Conservation (phyloP, 2,888 invertebrate genomes). For the Suillia variegata region DNA sequence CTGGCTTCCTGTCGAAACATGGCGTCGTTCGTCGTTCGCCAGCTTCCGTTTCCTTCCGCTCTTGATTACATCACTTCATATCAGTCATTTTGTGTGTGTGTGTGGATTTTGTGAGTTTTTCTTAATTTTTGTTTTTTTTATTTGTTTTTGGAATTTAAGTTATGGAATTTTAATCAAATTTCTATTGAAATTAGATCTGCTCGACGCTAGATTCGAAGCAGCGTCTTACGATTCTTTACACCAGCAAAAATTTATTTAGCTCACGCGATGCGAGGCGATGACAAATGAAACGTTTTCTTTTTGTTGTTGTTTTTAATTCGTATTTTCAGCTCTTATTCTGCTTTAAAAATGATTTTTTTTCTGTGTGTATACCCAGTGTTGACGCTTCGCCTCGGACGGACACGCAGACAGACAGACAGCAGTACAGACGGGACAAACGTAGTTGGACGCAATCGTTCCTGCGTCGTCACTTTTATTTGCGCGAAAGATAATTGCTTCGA, state of each 20-base stretch:
- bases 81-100: neutral
- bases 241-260: neutral
- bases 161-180: slow-evolving; percentile 16
- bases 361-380: neutral
- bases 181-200: neutral
- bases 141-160: neutral
- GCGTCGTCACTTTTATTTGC: slow-evolving; percentile 22
- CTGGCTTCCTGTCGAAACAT: neutral
- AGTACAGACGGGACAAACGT: neutral
- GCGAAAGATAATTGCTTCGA: slow-evolving; percentile 21
- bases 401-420: neutral
- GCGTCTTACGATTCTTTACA: neutral
- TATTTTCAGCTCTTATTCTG: no score
- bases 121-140: no score
- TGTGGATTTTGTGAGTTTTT: neutral
- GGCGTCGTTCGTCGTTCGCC: neutral
- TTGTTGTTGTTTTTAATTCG: no score
- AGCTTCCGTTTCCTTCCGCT: neutral
- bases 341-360: neutral
- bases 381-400: neutral
- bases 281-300: neutral
- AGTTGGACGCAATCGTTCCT: neutral
- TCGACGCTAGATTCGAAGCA: neutral
- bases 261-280: neutral
- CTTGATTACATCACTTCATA: slow-evolving; percentile 13